phyloP scores from a whole-genome alignment of 1,140 invertebrate genomes.

The Drosophila takahashii region DNA sequence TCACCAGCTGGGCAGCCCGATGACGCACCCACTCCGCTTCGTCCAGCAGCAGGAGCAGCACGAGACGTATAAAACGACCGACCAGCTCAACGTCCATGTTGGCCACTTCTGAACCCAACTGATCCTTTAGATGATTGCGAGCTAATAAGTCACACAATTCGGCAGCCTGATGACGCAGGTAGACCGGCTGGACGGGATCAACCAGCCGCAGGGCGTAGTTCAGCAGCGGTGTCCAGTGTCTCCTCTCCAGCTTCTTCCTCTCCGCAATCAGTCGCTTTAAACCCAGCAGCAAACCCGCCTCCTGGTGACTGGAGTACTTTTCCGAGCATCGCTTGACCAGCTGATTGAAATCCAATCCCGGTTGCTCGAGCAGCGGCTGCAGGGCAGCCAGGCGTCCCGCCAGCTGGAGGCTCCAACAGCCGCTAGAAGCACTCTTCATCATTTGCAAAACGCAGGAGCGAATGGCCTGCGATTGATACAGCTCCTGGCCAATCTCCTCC shows the following conservation, averaged over 20 bases:
- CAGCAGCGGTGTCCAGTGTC: constrained; percentile 21
- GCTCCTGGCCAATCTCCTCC: not conserved
- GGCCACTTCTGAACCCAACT: not conserved
- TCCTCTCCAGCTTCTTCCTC: not conserved
- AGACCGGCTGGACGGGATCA: constrained; percentile 27
- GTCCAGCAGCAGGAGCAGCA: constrained; percentile 70
- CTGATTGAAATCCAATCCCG: not conserved
- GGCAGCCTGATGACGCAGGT: constrained; percentile 44
- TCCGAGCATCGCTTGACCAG: constrained; percentile 10
- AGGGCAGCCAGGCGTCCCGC: constrained; percentile 18
- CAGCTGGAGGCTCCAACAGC: constrained; percentile 25
- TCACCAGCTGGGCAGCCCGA: constrained; percentile 44
- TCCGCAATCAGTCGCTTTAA: constrained; percentile 21
- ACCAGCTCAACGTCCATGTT: constrained; percentile 37
- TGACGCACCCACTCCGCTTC: constrained; percentile 72
- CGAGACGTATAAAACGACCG: constrained; percentile 42
- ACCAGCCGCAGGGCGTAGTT: constrained; percentile 25
- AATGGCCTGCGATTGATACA: constrained; percentile 19
- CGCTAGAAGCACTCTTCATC: not conserved
- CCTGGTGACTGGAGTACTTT: not conserved
- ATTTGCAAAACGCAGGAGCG: constrained; percentile 27
- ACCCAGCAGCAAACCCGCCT: constrained; percentile 46
- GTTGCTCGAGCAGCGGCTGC: constrained; percentile 16
- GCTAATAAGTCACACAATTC: constrained; percentile 26
- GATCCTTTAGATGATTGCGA: not conserved